Evolutionary conservation across 1,140 invertebrate genomes (phyloP).

Genomic region (Aporrectodea caliginosa): DNA sequence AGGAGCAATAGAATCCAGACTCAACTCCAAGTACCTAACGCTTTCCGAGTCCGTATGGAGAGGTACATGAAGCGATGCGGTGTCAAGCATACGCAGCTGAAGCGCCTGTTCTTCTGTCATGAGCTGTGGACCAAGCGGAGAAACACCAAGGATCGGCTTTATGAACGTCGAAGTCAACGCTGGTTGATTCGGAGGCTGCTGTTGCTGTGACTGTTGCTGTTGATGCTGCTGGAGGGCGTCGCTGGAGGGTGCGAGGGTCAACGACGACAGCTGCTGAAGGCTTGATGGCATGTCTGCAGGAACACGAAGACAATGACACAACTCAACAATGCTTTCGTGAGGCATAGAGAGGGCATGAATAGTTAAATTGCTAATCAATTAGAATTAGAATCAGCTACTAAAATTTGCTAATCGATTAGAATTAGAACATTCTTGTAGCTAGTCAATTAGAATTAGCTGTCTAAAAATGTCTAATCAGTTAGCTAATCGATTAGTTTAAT

Average conservation of each 20-base stretch:
- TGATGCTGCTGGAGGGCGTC: background rate
- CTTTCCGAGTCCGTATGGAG: constrained; percentile 13
- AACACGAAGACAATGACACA: background rate
- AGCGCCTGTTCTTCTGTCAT: constrained; percentile 6
- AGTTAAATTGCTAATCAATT: background rate
- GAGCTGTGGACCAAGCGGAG: constrained; percentile 8
- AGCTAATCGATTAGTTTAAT: background rate
- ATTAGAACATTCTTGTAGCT: too few species aligned
- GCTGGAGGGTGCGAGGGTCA: background rate
- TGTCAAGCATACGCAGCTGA: background rate
- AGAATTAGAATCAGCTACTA: background rate
- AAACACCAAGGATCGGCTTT: constrained; percentile 12
- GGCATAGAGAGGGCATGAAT: background rate
- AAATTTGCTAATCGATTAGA: too few species aligned
- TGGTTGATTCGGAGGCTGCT: background rate
- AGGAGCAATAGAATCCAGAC: too few species aligned
- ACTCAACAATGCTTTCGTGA: background rate
- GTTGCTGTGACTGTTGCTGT: background rate
- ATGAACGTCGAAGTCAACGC: background rate
- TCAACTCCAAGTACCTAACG: constrained; percentile 78
- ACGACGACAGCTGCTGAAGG: background rate
- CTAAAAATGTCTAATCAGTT: background rate
- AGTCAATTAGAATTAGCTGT: too few species aligned
- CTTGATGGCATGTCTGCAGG: background rate
- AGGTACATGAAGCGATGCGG: constrained; percentile 4